Base-by-base conservation (phyloP, 2,113 vertebrate species). In the Tympanuchus pallidicinctus region DNA sequence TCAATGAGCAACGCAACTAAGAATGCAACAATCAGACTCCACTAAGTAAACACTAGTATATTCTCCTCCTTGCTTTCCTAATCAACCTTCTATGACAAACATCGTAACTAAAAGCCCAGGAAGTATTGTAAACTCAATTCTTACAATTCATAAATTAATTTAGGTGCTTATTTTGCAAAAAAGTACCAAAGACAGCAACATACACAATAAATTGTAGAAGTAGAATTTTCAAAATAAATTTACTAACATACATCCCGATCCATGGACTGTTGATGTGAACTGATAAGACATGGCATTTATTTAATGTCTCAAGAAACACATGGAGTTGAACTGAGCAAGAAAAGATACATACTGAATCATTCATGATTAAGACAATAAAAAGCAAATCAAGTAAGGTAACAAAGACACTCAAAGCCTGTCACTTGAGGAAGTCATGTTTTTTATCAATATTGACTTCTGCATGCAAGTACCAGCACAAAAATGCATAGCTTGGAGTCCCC, bases 361-460 rank as follows among this genome's bases (percentile, higher is more conserved):
- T 80, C 75, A 91, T 84, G 56, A 91, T 93, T 91, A 96, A 88
- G 47, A 93, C 73, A 93, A 72, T 57, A 91, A 92, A 94, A 95
- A 94, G n/a, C 34, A 93, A 96, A 76, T 90, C 74, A 93, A 90
- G 40, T 21, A 75, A 70, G 66, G 21, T 86, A 85, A 81, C 57
- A 88, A 64, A 92, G 20, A 67, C 24, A 17, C 45, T 81, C 91
- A 61, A 88, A 85, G 52, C 10, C 65, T 72, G 57, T 34, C 89
- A 90, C 40, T 47, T 36, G 8, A 89, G 20, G 11, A 95, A 92
- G 75, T 48, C 1, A 38, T 34, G 14, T 3, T 69, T 81, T 74
- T 72, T 67, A 14, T 59, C 85, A 91, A 24, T 83, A 91, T 11
- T 1, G 3, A 75, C 32, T 82, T 43, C 28, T 6, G 52, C 19